These are phyloP conservation scores for Kradibia gibbosae DNA, from an alignment of 1,140 invertebrate species.

Conservation along the genomic window DNA sequence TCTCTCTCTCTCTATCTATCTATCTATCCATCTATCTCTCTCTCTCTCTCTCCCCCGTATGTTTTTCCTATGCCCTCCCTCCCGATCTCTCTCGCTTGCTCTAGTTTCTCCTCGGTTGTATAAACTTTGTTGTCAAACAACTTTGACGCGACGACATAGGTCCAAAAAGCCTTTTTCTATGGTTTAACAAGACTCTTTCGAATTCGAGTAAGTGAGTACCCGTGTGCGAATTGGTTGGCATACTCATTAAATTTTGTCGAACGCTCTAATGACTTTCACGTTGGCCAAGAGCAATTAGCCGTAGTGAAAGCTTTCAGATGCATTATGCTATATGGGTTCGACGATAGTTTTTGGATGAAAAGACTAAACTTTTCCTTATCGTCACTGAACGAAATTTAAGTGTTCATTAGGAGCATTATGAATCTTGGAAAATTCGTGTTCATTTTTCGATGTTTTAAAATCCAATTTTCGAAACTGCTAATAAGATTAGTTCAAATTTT, in stretches of 20 bases:
- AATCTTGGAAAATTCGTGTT: not conserved
- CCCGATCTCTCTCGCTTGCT: not conserved
- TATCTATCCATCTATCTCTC: not conserved
- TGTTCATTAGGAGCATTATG: not conserved
- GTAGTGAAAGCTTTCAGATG: not conserved
- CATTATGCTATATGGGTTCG: not conserved
- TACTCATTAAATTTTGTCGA: not conserved
- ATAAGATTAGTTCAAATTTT: not conserved
- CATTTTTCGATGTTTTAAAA: not conserved
- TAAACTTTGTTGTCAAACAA: not conserved
- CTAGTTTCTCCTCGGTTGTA: not conserved
- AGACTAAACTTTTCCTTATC: not conserved
- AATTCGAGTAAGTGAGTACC: not conserved
- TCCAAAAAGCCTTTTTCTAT: not conserved
- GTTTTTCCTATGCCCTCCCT: not conserved
- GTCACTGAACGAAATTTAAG: not conserved
- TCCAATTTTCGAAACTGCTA: not conserved
- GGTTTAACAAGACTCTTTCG: not conserved
- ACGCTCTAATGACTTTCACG: constrained; percentile 12
- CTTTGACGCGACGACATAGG: constrained; percentile 12
- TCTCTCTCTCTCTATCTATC: not conserved
- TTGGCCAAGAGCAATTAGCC: constrained; percentile 5
- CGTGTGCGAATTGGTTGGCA: not conserved
- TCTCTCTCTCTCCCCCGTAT: not conserved
- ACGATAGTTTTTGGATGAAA: not conserved